Conservation (phyloP, 2,797 vertebrate genomes). For the Labroides dimidiatus region DNA sequence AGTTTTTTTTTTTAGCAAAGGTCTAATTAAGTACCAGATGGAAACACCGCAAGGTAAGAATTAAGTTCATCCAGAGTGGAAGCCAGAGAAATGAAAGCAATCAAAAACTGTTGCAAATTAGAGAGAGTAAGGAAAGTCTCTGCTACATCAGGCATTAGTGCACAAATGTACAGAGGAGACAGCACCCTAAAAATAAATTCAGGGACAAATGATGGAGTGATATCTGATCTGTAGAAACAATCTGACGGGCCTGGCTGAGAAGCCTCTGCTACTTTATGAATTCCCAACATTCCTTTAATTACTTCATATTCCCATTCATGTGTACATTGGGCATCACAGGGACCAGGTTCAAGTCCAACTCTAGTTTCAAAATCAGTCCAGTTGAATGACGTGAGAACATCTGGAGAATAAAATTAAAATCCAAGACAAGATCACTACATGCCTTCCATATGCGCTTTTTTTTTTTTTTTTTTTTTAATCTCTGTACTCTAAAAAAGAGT, state of each 20-base stretch:
- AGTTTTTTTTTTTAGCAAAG: background rate
- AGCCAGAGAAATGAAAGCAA: background rate
- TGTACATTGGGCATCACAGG: conserved; percentile 31
- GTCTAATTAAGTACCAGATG: background rate
- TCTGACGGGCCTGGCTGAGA: conserved; percentile 15
- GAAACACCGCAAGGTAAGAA: background rate
- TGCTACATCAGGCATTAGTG: background rate
- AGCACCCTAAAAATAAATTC: conserved; percentile 32
- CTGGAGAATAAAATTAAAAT: conserved; percentile 24
- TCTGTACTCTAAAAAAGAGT: conserved; percentile 2
- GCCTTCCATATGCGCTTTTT: conserved; percentile 9
- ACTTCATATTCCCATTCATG: conserved; percentile 30
- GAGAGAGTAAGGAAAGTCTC: background rate
- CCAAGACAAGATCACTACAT: background rate
- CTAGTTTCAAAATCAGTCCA: conserved; percentile 17
- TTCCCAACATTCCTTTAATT: conserved; percentile 65
- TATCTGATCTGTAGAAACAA: conserved; percentile 29
- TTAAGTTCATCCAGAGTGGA: background rate
- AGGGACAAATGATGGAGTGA: conserved; percentile 33
- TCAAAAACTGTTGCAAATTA: background rate
- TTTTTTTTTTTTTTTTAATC: conserved; percentile 2
- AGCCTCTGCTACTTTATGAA: conserved; percentile 47
- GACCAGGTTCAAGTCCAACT: conserved; percentile 34
- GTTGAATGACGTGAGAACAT: conserved; percentile 22
- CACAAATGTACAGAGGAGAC: conserved; percentile 3